Base-by-base conservation (phyloP, 1,140 invertebrate species). In the Drosophila watanabei region DNA sequence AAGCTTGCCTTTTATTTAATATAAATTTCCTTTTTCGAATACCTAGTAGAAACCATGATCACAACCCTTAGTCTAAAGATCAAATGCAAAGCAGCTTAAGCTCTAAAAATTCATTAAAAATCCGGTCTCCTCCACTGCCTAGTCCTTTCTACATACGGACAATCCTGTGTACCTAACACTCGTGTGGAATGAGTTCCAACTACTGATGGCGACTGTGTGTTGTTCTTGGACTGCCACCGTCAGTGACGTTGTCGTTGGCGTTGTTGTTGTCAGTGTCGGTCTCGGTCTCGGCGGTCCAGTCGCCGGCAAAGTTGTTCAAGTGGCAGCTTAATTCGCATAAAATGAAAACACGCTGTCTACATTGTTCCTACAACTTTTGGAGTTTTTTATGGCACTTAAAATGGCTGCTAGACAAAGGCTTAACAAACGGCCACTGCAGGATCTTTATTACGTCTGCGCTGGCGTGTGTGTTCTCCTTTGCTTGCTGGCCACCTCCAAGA, bases 311-410 rank as follows among this genome's bases (percentile, higher is more conserved):
- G 86, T 90, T 90, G 82, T 91, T 90, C 87, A 91, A 90, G 87
- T 92, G 90, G 86, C 90, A 90, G 90, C 90, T 92, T 92, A 92
- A 92, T 87, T 92, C 90, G 90, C 90, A 92, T 92, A 92, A 92
- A 92, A 92, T 92, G 90, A 92, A 92, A 92, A 92, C 90, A 92
- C 90, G 90, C 85, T 92, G 90, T 92, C 90, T 92, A 92, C 90
- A 92, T 92, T 90, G 90, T 92, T 92, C 86, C 85, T 90, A 92
- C 90, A 92, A 92, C 91, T 92, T 92, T 92, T 85, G 77, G 89
- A 88, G 76, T 92, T 86, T 73, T 92, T 92, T 91, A 91, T 90
- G 73, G 83, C 83, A 85, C 86, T 89, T 87, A 88, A 90, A 90
- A 90, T 90, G 83, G 83, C 88, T 82, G 87, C 79, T 91, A 91